Evolutionary conservation across 2,888 invertebrate species (phyloP), one percentile per base, ranked within the genome.

Genomic region (Nomada flava): DNA sequence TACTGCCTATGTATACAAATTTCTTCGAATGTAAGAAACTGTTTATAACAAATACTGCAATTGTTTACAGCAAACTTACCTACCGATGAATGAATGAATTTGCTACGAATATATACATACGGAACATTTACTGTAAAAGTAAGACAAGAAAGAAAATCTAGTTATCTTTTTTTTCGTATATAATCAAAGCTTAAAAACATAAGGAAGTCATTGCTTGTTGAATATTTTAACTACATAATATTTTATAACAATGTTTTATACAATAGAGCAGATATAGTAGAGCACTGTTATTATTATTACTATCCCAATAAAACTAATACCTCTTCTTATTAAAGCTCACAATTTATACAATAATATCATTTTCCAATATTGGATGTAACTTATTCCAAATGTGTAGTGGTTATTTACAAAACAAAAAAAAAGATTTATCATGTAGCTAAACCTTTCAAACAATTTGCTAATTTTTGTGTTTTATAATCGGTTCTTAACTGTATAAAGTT

Each of bases 401-500:
- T 29, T 47, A 67, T 65, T 23, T 63, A 62, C 42, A 68, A 2
- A 55, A n/a, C 20, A 18, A 9, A n/a, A 9, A 52, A n/a, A 59
- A 65, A 1, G 1, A 44, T 23, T 72, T 71, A 81, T 85, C 91
- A 93, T 2, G 94, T 88, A 10, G 94, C 92, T 70, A 94, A 89
- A 63, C 94, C 94, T 90, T 94, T 94, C 29, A 95, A 88, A 73
- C 92, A 94, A 84, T 93, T 96, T 29, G 96, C 96, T 83, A 97
- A 95, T 93, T 98, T 98, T 91, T 98, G 97, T 67, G 96, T 96
- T 94, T 98, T 98, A 94, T 97, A 99, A 94, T 99, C 99, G 5
- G 97, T 97, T 79, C 99, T 95, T 44, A 99, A 95, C 94, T 99
- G 98, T 88, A 99, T 98, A 94, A 99, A 99, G 94, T 97, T 98